Evolutionary conservation across 1,140 invertebrate genomes (phyloP).

Genomic region (Sminthurides bifidus): DNA sequence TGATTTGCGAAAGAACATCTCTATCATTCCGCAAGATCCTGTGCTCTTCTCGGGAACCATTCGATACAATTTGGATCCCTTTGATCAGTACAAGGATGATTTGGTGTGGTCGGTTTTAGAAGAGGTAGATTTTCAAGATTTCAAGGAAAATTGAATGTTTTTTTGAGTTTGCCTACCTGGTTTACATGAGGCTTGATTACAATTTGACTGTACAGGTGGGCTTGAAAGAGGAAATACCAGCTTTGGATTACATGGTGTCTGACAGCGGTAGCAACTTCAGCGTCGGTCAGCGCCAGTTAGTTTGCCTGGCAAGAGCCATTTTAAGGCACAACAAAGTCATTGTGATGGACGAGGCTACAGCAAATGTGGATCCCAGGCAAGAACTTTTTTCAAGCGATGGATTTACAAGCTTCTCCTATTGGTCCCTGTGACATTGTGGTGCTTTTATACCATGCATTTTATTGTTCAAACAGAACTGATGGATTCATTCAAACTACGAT

Average conservation of each 20-base stretch:
- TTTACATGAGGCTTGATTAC: neutral
- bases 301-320: conserved; percentile 42
- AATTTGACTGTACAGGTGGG: conserved; percentile 29
- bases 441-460: too few species aligned
- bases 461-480: conserved; percentile 48
- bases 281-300: conserved; percentile 42
- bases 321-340: conserved; percentile 37
- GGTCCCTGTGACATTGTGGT: neutral
- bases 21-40: conserved; percentile 61
- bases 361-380: conserved; percentile 36
- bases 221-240: conserved; percentile 33
- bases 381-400: neutral
- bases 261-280: conserved; percentile 40
- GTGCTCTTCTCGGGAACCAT: conserved; percentile 66
- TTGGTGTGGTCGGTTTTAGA: conserved; percentile 69
- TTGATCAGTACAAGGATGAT: conserved; percentile 60
- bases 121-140: conserved; percentile 39
- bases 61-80: conserved; percentile 72
- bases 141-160: neutral
- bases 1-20: conserved; percentile 52
- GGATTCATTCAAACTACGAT: conserved; percentile 39
- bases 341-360: conserved; percentile 42
- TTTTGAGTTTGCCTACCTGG: neutral
- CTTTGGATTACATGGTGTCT: conserved; percentile 34
- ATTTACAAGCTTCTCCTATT: neutral